phyloP scores from a whole-genome alignment of 1,140 invertebrate species.

The Drosophila melanica region DNA sequence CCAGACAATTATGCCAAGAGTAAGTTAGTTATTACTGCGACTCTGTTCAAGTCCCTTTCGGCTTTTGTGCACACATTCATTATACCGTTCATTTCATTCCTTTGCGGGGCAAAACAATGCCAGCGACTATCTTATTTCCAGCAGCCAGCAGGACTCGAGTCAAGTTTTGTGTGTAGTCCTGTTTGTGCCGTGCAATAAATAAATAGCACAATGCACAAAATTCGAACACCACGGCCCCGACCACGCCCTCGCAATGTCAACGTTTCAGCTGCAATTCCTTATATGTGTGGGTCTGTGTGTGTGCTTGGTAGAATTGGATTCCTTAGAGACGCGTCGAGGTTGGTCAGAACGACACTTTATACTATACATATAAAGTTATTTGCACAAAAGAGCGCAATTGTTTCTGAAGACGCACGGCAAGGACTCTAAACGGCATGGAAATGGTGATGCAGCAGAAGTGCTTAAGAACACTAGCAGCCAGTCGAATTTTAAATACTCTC shows the following conservation, averaged over 20 bases:
- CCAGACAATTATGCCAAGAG: conserved; percentile 51
- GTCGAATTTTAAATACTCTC: conserved; percentile 3
- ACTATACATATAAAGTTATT: conserved; percentile 67
- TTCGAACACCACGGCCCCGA: conserved; percentile 8
- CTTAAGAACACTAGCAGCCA: neutral
- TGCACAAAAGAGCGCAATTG: conserved; percentile 77
- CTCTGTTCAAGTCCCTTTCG: conserved; percentile 17
- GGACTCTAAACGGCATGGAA: conserved; percentile 58
- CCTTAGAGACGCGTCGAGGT: conserved; percentile 29
- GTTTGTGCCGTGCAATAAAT: conserved; percentile 65
- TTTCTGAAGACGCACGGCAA: conserved; percentile 68
- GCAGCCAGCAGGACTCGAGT: conserved; percentile 31
- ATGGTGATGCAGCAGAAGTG: conserved; percentile 3
- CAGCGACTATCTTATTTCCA: conserved; percentile 73
- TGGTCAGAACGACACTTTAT: conserved; percentile 35
- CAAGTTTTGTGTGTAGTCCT: conserved; percentile 49
- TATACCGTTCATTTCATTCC: conserved; percentile 74
- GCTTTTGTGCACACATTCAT: conserved; percentile 42
- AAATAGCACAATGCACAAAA: conserved; percentile 76
- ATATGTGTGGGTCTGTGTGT: conserved; percentile 36
- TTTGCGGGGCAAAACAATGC: conserved; percentile 67
- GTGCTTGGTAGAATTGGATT: conserved; percentile 43
- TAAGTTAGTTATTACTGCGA: conserved; percentile 66
- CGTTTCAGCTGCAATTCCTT: conserved; percentile 34
- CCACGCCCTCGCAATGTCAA: conserved; percentile 48